These are phyloP conservation scores for Agriopis leucophaearia DNA, from an alignment of 2,888 invertebrate species.

Conservation along the genomic window DNA sequence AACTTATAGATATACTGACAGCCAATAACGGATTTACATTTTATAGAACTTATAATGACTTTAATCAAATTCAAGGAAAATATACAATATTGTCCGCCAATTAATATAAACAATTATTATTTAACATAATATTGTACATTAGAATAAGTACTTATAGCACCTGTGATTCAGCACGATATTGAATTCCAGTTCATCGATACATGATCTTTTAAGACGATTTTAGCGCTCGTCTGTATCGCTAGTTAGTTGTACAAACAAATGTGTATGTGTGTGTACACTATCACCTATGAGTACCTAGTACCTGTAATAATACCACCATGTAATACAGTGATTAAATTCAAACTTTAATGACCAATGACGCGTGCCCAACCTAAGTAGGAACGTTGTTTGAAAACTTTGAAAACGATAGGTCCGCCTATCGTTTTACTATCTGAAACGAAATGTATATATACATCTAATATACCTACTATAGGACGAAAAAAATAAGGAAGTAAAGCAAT, in stretches of 20 bases:
- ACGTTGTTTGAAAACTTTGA: neutral
- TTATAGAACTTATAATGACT: no score
- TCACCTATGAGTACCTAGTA: constrained; percentile 9
- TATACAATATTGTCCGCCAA: no score
- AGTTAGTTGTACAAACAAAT: constrained; percentile 23
- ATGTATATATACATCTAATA: no score
- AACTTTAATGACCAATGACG: neutral
- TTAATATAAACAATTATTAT: no score
- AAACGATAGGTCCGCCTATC: no score
- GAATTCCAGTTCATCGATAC: constrained; percentile 27
- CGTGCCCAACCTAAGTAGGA: neutral
- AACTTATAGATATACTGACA: no score
- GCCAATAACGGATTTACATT: no score
- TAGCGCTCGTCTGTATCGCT: constrained; percentile 17
- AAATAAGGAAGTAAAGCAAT: no score
- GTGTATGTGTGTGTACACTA: constrained; percentile 19
- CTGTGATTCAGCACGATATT: constrained; percentile 18
- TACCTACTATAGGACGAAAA: no score
- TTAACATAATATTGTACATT: no score
- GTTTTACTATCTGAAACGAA: no score
- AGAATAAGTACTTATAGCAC: constrained; percentile 6
- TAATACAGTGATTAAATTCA: constrained; percentile 9
- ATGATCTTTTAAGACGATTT: constrained; percentile 18
- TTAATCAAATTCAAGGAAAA: no score
- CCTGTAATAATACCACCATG: constrained; percentile 10